Evolutionary conservation across 2,797 vertebrate species (phyloP).

Genomic region (Peromyscus eremicus): DNA sequence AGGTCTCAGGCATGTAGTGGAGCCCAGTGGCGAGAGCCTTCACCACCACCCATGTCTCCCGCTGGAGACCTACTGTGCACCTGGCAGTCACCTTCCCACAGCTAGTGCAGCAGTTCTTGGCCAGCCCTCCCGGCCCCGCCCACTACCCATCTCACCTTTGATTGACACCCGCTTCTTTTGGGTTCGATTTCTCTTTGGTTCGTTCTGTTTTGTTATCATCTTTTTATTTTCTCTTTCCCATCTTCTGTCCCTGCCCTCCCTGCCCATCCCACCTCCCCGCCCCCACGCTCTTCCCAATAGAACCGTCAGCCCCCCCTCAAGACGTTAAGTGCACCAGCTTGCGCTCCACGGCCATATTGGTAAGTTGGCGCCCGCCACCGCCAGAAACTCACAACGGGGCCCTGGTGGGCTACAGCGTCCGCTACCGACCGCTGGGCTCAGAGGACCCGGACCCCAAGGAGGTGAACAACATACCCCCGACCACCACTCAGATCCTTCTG

Average conservation of each 20-base stretch:
- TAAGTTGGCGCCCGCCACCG: conserved; percentile 98
- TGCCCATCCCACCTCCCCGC: conserved; percentile 82
- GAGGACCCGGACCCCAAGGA: conserved; percentile 92
- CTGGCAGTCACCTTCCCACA: accelerated
- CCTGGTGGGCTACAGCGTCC: conserved; percentile 96
- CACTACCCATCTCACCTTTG: conserved; percentile 67
- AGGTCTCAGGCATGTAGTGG: not conserved
- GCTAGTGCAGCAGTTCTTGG: conserved; percentile 72
- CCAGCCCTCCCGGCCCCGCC: conserved; percentile 75
- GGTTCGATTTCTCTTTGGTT: conserved; percentile 81
- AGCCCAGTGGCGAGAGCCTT: not conserved
- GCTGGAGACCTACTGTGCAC: not conserved
- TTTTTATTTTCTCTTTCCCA: conserved; percentile 94
- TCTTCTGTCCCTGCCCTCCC: conserved; percentile 88
- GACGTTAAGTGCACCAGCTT: conserved; percentile 97
- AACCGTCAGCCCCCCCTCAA: conserved; percentile 99
- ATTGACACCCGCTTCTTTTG: conserved; percentile 84
- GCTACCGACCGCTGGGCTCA: conserved; percentile 93
- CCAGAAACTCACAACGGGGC: conserved; percentile 95
- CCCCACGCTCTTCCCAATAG: conserved; percentile 90
- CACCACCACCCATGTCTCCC: not conserved
- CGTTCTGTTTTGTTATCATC: conserved; percentile 95
- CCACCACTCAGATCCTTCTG: conserved; percentile 93
- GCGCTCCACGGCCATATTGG: conserved; percentile 98
- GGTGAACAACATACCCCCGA: conserved; percentile 92